Evolutionary conservation across 2,113 vertebrate species (phyloP).

Genomic region (Corynorhinus townsendii): DNA sequence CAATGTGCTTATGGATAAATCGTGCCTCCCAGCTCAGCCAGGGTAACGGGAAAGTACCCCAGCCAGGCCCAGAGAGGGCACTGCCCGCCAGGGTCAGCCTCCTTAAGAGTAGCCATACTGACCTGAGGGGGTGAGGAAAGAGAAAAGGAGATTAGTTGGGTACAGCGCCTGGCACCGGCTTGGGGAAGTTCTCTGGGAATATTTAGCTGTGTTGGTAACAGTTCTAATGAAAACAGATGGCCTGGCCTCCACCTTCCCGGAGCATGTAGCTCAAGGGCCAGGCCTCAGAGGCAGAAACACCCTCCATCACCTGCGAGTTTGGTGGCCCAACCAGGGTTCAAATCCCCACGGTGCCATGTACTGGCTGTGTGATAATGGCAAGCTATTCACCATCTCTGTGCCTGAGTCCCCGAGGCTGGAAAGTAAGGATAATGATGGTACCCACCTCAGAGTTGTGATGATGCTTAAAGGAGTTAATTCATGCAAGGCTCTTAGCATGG

Average conservation of each 20-base stretch:
- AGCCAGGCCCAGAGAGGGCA: not conserved
- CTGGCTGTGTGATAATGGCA: not conserved
- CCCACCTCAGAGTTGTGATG: not conserved
- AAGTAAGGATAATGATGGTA: not conserved
- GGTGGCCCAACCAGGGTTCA: not conserved
- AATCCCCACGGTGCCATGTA: not conserved
- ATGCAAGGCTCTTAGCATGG: not conserved
- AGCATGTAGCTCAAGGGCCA: not conserved
- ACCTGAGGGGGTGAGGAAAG: rapidly evolving
- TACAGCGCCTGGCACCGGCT: not conserved
- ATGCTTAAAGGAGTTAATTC: not conserved
- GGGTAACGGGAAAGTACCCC: not conserved
- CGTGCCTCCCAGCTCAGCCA: slow-evolving; percentile 37
- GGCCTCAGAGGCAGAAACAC: not conserved
- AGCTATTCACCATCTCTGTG: not conserved
- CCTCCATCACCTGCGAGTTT: not conserved
- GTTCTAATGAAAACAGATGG: not conserved
- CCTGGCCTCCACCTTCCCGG: not conserved
- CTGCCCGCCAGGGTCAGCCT: not conserved
- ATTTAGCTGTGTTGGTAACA: not conserved
- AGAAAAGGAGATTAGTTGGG: rapidly evolving
- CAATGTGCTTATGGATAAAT: slow-evolving; percentile 62
- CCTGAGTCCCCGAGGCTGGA: not conserved
- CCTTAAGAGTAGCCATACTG: not conserved
- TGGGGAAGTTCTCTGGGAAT: not conserved